These are phyloP conservation scores for Margarornis squamiger DNA, from an alignment of 2,797 vertebrate species.

Conservation along the genomic window DNA sequence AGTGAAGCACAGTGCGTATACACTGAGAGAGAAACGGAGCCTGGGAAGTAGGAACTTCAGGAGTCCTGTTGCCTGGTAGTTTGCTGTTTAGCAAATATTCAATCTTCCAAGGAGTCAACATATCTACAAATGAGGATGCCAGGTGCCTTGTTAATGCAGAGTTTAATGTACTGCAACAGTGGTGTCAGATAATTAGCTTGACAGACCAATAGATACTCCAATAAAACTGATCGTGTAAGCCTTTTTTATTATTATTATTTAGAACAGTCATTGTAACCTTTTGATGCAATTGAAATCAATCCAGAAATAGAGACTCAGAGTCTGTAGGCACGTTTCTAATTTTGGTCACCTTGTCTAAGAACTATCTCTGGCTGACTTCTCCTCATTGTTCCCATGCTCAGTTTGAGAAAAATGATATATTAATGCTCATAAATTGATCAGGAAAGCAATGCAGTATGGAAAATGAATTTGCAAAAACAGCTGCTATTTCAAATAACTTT, in stretches of 20 bases:
- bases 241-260: conserved; percentile 34
- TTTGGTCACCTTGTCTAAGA: conserved; percentile 31
- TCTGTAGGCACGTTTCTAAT: background rate
- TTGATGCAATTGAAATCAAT: conserved; percentile 43
- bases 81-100: background rate
- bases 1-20: fast-evolving
- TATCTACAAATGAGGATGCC: conserved; percentile 7
- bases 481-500: background rate
- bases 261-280: conserved; percentile 2
- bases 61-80: background rate
- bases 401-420: background rate
- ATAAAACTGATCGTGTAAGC: background rate
- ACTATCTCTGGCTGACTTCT: background rate
- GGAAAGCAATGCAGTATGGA: background rate
- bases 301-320: background rate
- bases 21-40: background rate
- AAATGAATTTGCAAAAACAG: background rate
- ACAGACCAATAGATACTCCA: conserved; percentile 56
- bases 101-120: background rate
- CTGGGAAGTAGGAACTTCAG: background rate
- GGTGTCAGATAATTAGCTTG: conserved; percentile 57
- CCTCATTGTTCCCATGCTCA: background rate
- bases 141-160: conserved; percentile 59
- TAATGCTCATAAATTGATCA: background rate
- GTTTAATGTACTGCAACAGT: conserved; percentile 55